Base-by-base conservation (phyloP, 2,113 vertebrate species). In the Nerophis lumbriciformis region DNA sequence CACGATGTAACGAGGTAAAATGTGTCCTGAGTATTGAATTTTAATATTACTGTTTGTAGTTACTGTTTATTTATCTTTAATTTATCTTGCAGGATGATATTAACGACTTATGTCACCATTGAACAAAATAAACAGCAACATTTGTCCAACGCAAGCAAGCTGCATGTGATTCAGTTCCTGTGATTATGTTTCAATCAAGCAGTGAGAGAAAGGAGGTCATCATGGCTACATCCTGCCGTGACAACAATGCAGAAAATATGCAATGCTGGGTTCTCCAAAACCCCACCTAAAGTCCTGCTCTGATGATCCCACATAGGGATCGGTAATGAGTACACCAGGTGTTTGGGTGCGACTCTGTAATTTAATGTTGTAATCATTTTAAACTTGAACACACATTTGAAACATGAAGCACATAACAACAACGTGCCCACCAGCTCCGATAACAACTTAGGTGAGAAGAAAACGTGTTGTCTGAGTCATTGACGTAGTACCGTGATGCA, bases 321-420 rank as follows among this genome's bases (percentile, higher is more conserved):
- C 54, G n/a, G 54, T 57, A 16, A 57, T 57, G 39, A 57, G 16
- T 6, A 21, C 14, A 44, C 16, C 55, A 57, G 55, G 55, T 57
- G 55, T 57, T 57, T 57, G 39, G 55, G 38, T 57, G n/a, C n/a
- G 38, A 44, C 55, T 57, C 38, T 12, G 42, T 28, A 1, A 16
- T 39, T 35, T 12, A 6, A 42, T 15, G 7, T 42, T 28, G 15
- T 42, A 15, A 57, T 57, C 15, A 57, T 57, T 44, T 21, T 44
- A 21, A 44, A 57, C 39, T 6, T 7, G 39, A 57, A 44, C 16
- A 13, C 14, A 38, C 38, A 13, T 55, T 39, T 42, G 42, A 12
- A 44, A 44, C 16, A 44, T 19, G 12, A 57, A 54, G 59, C 28
- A 52, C 12, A 62, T 48, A 8, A 66, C 53, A 61, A 12, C 58